phyloP scores from a whole-genome alignment of 1,140 invertebrate species.

The Pseudomyrmex cubaensis region DNA sequence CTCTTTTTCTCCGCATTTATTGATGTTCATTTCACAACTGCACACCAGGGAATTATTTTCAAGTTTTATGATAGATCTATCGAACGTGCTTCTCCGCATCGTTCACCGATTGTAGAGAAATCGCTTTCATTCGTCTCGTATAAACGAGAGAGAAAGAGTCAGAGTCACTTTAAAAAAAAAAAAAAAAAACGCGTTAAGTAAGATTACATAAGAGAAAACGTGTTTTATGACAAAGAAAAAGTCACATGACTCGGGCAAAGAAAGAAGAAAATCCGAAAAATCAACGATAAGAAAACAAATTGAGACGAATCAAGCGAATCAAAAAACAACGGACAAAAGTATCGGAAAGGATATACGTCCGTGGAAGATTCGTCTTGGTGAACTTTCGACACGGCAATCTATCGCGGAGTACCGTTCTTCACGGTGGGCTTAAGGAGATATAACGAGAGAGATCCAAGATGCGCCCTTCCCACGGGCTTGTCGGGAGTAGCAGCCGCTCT shows the following conservation, averaged over 20 bases:
- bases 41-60: background rate
- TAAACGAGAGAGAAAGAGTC: background rate
- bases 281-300: background rate
- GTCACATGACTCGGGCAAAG: background rate
- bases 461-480: slow-evolving; percentile 66
- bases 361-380: background rate
- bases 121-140: background rate
- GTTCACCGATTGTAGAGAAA: slow-evolving; percentile 2
- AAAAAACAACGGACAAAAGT: background rate
- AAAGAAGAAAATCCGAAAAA: background rate
- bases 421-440: slow-evolving; percentile 46
- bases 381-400: slow-evolving; percentile 38
- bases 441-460: slow-evolving; percentile 73
- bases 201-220: background rate
- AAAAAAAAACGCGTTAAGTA: background rate
- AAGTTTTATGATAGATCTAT: slow-evolving; percentile 25
- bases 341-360: slow-evolving; percentile 2
- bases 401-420: slow-evolving; percentile 25
- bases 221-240: background rate
- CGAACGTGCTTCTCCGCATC: background rate
- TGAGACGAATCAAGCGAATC: background rate
- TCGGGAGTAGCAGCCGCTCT: slow-evolving; percentile 75
- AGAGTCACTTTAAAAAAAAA: background rate
- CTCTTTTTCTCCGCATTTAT: background rate
- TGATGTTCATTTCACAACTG: background rate